These are phyloP conservation scores for Zophobas morio DNA, from an alignment of 1,140 invertebrate genomes.

Conservation along the genomic window DNA sequence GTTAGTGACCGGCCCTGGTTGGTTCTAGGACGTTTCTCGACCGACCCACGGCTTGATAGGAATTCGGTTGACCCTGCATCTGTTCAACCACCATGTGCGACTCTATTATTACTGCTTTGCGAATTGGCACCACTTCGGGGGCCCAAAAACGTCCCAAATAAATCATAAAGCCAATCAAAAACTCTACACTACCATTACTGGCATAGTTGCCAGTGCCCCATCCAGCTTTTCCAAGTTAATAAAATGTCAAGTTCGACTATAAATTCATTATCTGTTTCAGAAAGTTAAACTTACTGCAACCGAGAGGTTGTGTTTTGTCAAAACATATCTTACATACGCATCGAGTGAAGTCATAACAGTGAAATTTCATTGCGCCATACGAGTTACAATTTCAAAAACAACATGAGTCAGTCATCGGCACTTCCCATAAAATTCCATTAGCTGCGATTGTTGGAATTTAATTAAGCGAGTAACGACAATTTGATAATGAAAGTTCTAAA, in stretches of 20 bases:
- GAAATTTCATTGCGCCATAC: background rate
- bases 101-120: too few species aligned
- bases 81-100: background rate
- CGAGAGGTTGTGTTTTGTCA: too few species aligned
- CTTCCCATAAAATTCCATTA: background rate
- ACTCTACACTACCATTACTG: too few species aligned
- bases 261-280: background rate
- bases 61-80: background rate
- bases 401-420: background rate
- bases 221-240: background rate
- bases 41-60: background rate
- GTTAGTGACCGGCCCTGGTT: conserved; percentile 7
- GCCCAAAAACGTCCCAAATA: too few species aligned
- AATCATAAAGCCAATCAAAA: too few species aligned
- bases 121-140: too few species aligned
- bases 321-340: too few species aligned
- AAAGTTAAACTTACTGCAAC: background rate
- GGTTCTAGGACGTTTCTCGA: conserved; percentile 10
- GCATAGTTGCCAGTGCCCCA: too few species aligned
- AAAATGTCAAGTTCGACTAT: background rate
- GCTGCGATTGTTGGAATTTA: background rate
- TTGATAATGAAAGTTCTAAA: background rate
- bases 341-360: background rate
- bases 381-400: background rate
- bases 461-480: background rate